Percentiles rank a stretch among this genome's conserved stretches.
Evolutionary conservation across 2,113 vertebrate species (phyloP).

Genomic region (Saiga tatarica): DNA sequence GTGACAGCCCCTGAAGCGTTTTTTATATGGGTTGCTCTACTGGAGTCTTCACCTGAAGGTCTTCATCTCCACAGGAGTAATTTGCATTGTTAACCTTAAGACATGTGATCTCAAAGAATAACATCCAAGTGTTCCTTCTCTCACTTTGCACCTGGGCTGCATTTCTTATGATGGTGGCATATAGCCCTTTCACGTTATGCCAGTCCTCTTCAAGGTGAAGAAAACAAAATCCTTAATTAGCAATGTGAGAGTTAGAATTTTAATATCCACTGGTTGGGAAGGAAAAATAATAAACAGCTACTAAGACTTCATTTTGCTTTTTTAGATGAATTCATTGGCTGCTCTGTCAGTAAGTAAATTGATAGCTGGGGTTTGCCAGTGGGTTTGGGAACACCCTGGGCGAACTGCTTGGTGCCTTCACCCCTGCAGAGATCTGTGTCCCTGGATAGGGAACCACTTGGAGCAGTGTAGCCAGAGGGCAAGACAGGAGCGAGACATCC

Average conservation of each 20-base stretch:
- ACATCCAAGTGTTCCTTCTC: background rate
- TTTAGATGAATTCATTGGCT: background rate
- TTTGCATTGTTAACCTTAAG: background rate
- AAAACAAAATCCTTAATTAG: background rate
- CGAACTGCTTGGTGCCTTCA: accelerated
- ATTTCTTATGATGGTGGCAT: background rate
- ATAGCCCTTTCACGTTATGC: accelerated
- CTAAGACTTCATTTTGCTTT: background rate
- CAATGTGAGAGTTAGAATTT: background rate
- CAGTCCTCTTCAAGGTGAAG: background rate
- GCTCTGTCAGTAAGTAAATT: background rate
- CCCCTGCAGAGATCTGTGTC: background rate
- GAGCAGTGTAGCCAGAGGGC: background rate
- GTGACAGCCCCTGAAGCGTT: no score
- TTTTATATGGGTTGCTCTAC: background rate
- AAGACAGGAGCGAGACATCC: background rate
- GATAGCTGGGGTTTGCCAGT: background rate
- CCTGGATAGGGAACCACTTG: background rate
- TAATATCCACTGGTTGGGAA: background rate
- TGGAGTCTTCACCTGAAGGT: background rate
- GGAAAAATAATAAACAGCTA: background rate
- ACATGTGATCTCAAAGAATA: background rate
- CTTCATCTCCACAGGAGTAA: background rate
- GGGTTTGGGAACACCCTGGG: background rate
- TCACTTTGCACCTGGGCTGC: background rate